Percentiles rank a stretch among this genome's conserved stretches.
phyloP scores from a whole-genome alignment of 2,888 invertebrate species.

The Macrosiphum euphorbiae region DNA sequence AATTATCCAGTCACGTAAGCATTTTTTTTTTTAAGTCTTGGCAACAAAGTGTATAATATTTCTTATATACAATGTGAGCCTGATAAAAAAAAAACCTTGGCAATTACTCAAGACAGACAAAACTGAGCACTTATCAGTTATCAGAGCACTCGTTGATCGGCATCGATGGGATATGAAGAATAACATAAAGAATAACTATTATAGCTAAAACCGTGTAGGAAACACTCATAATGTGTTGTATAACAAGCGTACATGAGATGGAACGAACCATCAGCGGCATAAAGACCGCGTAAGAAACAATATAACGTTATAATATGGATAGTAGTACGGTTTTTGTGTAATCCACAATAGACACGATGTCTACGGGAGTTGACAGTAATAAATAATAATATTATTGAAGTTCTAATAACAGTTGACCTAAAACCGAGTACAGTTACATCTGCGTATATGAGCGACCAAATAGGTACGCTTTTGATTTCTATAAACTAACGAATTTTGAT shows the following conservation, averaged over 20 bases:
- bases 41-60: not conserved
- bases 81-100: not conserved
- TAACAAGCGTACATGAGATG: not conserved
- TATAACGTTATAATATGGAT: not conserved
- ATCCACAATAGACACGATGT: not conserved
- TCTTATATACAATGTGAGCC: not conserved
- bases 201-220: too few species aligned
- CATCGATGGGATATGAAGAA: not conserved
- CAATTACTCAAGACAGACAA: not conserved
- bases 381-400: not conserved
- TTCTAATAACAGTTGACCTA: not conserved
- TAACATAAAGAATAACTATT: not conserved
- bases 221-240: not conserved
- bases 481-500: not conserved
- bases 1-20: not conserved
- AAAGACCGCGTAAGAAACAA: not conserved
- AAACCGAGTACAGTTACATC: not conserved
- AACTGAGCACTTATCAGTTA: not conserved
- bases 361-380: not conserved
- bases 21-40: not conserved
- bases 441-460: not conserved
- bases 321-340: not conserved
- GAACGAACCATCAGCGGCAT: not conserved
- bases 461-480: not conserved
- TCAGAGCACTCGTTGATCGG: not conserved